phyloP scores from a whole-genome alignment of 2,797 vertebrate genomes.

The Phoebastria nigripes region DNA sequence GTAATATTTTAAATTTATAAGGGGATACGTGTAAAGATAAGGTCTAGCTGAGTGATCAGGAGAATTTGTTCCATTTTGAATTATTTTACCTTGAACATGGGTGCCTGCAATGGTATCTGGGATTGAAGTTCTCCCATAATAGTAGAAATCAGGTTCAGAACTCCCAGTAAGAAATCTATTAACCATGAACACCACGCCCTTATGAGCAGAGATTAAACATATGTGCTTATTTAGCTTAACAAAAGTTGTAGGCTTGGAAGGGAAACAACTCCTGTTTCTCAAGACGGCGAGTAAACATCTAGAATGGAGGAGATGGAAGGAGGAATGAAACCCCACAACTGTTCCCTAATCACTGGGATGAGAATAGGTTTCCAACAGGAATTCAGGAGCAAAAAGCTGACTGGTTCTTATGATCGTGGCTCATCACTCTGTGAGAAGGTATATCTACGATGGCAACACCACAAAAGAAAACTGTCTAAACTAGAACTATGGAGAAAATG shows the following conservation, averaged over 20 bases:
- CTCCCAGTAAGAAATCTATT: not conserved
- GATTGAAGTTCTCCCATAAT: not conserved
- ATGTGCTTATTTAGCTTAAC: not conserved
- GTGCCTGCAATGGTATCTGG: not conserved
- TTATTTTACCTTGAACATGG: not conserved
- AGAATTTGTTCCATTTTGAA: not conserved
- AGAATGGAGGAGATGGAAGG: not conserved
- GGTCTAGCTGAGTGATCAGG: not conserved
- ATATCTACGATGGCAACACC: accelerated
- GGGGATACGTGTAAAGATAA: not conserved
- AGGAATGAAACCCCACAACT: not conserved
- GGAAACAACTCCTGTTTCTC: not conserved
- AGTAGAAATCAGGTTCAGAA: not conserved
- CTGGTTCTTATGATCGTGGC: not conserved
- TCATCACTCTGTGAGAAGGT: not conserved
- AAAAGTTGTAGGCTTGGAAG: not conserved
- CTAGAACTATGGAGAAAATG: not conserved
- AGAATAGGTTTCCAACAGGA: not conserved
- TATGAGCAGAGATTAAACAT: not conserved
- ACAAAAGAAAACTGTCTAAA: not conserved
- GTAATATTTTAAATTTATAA: not conserved
- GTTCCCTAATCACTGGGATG: not conserved
- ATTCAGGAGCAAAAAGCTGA: not conserved
- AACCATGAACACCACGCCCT: not conserved
- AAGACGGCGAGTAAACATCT: not conserved